A percentile compares a stretch with the other conserved stretches of the same genome.
Evolutionary conservation across 1,140 invertebrate species (phyloP).

Genomic region (Aphelenchoides fujianensis): DNA sequence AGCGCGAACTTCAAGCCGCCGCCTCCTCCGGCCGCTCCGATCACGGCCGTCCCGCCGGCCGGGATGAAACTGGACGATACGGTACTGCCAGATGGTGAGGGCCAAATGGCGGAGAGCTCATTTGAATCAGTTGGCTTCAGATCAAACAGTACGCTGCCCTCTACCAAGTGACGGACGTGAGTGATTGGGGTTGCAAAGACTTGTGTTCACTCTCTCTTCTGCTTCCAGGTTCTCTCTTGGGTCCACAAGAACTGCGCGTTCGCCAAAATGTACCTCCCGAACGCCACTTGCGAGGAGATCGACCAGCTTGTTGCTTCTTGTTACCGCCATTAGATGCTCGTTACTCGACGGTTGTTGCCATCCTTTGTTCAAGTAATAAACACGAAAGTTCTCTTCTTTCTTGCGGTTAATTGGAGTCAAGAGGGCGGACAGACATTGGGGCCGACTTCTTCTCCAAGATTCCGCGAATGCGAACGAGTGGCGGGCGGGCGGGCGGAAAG

Average conservation of each 20-base stretch:
- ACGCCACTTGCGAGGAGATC: constrained; percentile 56
- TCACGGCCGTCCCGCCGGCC: background rate
- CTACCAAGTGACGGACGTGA: constrained; percentile 52
- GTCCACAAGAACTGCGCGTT: constrained; percentile 55
- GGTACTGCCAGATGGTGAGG: constrained; percentile 9
- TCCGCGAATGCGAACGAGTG: background rate
- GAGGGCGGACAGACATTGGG: background rate
- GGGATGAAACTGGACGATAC: background rate
- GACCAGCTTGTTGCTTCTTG: constrained; percentile 58
- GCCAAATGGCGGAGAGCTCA: background rate
- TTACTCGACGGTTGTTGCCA: background rate
- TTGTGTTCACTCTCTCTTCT: no score
- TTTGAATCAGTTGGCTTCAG: constrained; percentile 36
- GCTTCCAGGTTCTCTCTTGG: constrained; percentile 23
- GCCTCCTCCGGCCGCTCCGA: background rate
- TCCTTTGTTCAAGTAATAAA: constrained; percentile 16
- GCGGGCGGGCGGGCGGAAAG: no score
- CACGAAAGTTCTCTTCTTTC: constrained; percentile 7
- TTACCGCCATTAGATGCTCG: constrained; percentile 40
- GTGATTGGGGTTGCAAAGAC: constrained; percentile 35
- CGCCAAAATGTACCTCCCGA: constrained; percentile 60
- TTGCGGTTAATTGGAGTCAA: background rate
- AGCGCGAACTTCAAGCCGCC: background rate
- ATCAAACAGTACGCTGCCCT: constrained; percentile 49
- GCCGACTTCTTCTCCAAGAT: background rate